phyloP scores from a whole-genome alignment of 1,140 invertebrate species.

The Lepidurus packardi region DNA sequence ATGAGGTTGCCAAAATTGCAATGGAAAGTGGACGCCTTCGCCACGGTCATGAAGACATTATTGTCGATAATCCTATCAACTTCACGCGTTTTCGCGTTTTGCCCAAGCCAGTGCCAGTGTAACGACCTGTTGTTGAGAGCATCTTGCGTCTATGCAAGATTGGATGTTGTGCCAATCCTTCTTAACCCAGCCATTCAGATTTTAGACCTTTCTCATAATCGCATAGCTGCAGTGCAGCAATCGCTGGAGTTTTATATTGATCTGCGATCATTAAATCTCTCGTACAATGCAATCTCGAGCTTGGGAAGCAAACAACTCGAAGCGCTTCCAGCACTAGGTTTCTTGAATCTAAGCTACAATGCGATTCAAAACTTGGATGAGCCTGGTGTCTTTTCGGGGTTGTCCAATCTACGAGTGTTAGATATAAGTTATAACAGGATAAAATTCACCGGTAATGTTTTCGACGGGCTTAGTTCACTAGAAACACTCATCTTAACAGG shows the following conservation, averaged over 20 bases:
- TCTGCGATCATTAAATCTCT: constrained; percentile 42
- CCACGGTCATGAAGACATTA: background rate
- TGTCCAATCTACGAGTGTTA: constrained; percentile 59
- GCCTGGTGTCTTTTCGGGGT: constrained; percentile 63
- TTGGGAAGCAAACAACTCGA: constrained; percentile 73
- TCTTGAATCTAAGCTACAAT: constrained; percentile 71
- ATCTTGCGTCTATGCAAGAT: constrained; percentile 70
- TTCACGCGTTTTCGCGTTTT: constrained; percentile 44
- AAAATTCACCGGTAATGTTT: constrained; percentile 50
- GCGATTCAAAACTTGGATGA: constrained; percentile 61
- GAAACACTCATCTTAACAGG: constrained; percentile 34
- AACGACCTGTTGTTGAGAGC: constrained; percentile 83
- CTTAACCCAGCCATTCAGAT: constrained; percentile 72
- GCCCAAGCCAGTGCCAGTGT: constrained; percentile 72
- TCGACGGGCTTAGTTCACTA: constrained; percentile 37
- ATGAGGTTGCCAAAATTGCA: background rate
- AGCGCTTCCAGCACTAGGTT: constrained; percentile 60
- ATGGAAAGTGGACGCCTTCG: background rate
- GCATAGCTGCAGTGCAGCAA: constrained; percentile 49
- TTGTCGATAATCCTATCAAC: background rate
- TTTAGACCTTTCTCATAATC: constrained; percentile 74
- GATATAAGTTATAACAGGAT: constrained; percentile 73
- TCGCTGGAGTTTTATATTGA: constrained; percentile 41
- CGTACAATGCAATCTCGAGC: constrained; percentile 49
- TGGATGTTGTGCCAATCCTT: constrained; percentile 77